Evolutionary conservation across 2,797 vertebrate genomes (phyloP), one percentile per base, ranked within the genome.

Genomic region (Perodicticus potto): DNA sequence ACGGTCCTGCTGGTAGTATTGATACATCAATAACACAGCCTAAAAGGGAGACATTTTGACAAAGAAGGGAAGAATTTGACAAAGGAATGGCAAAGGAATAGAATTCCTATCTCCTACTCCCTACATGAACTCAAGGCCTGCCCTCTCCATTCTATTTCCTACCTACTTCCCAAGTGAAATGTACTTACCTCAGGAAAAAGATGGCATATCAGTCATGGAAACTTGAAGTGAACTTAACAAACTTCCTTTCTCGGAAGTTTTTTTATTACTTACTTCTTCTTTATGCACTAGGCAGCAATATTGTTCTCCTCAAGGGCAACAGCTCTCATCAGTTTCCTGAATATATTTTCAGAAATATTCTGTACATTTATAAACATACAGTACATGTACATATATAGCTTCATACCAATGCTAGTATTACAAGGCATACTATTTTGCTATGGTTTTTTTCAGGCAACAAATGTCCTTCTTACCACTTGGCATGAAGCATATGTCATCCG

Each of bases 341-440:
- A 49, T 88, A 40, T 69, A 7, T 89, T 91, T 95, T 55, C 23
- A 95, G 76, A 83, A 45, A 67, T 65, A 85, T 11, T 45, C 27
- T 85, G 57, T 95, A 4, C n/a, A 69, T 93, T 86, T 78, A 67
- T 65, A 92, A 83, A 65, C 10, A 90, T 25, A 74, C 17, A n/a
- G 70, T 7, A 85, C 53, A 59, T 74, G 1, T n/a, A 73, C 32
- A 84, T 22, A 59, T 7, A 72, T 37, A 91, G 53, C 57, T 91
- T 91, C 53, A 84, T 53, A 76, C 25, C 67, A 73, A 53, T 78
- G 23, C 43, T 74, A 78, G 8, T 14, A 43, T 32, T 84, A 77
- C 12, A 29, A 69, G 63, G 49, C 5, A 89, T 73, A 63, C 16
- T 37, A 67, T 89, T 91, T 93, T 86, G 45, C 6, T 84, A 16